These are phyloP conservation scores for Struthidea cinerea DNA, from an alignment of 2,113 vertebrate species.

Conservation along the genomic window DNA sequence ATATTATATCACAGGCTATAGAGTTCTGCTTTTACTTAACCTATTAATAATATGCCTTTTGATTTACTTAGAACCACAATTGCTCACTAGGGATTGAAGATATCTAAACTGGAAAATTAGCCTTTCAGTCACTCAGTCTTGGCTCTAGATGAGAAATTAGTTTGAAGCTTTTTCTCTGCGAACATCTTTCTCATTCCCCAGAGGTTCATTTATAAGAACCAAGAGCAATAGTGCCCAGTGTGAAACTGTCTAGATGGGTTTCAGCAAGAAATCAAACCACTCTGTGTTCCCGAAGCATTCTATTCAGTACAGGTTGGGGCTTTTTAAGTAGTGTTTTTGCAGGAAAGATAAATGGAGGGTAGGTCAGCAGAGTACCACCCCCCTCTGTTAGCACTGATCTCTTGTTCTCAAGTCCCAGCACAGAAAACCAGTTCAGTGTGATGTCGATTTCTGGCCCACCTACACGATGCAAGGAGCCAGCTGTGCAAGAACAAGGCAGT, in stretches of 20 bases:
- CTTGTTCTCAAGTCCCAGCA: not conserved
- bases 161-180: not conserved
- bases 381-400: not conserved
- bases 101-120: slow-evolving; percentile 21
- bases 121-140: not conserved
- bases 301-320: not conserved
- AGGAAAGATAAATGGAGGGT: not conserved
- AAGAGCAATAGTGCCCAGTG: not conserved
- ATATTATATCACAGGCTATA: not conserved
- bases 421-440: not conserved
- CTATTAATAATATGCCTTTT: not conserved
- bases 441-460: not conserved
- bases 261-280: not conserved
- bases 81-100: not conserved
- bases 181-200: not conserved
- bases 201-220: not conserved
- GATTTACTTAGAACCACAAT: slow-evolving; percentile 10
- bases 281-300: not conserved
- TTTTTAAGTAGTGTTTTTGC: not conserved
- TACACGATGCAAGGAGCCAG: not conserved
- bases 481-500: not conserved
- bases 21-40: not conserved
- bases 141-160: not conserved
- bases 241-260: not conserved
- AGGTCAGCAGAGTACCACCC: not conserved